A percentile compares a stretch with the other conserved stretches of the same genome.
These are phyloP conservation scores for Lasioglossum albipes DNA, from an alignment of 1,140 invertebrate species.

Conservation along the genomic window DNA sequence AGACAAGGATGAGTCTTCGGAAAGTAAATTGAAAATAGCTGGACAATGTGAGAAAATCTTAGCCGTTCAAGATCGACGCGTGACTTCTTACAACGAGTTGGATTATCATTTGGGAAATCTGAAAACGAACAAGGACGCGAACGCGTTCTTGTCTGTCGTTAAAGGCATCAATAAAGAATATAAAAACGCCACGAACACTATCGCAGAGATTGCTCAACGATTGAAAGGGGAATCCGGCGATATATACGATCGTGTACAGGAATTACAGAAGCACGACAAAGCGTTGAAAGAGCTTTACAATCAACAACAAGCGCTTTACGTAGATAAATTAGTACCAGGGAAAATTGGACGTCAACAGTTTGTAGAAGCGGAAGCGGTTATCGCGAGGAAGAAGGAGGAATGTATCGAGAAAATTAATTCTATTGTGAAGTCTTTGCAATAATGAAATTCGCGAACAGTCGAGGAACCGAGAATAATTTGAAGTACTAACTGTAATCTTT, in stretches of 20 bases:
- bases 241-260: slow-evolving; percentile 83
- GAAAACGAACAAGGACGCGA: slow-evolving; percentile 84
- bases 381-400: slow-evolving; percentile 85
- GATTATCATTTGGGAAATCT: slow-evolving; percentile 84
- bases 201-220: slow-evolving; percentile 82
- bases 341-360: slow-evolving; percentile 85
- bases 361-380: slow-evolving; percentile 82
- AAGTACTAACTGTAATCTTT: slow-evolving; percentile 29
- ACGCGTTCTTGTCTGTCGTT: slow-evolving; percentile 79
- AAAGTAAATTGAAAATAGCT: slow-evolving; percentile 81
- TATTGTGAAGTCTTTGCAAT: slow-evolving; percentile 80
- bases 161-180: slow-evolving; percentile 85
- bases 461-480: slow-evolving; percentile 14
- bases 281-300: slow-evolving; percentile 79
- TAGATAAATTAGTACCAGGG: slow-evolving; percentile 85
- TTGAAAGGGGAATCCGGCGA: slow-evolving; percentile 84
- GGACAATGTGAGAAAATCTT: slow-evolving; percentile 82
- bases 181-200: slow-evolving; percentile 82
- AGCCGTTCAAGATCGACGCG: slow-evolving; percentile 83
- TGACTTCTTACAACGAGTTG: slow-evolving; percentile 83
- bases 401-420: slow-evolving; percentile 84
- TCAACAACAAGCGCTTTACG: slow-evolving; percentile 81
- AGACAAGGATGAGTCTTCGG: slow-evolving; percentile 82
- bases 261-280: slow-evolving; percentile 84
- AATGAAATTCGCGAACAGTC: slow-evolving; percentile 38